Evolutionary conservation across 2,113 vertebrate species (phyloP).

Genomic region (Labrus mixtus): DNA sequence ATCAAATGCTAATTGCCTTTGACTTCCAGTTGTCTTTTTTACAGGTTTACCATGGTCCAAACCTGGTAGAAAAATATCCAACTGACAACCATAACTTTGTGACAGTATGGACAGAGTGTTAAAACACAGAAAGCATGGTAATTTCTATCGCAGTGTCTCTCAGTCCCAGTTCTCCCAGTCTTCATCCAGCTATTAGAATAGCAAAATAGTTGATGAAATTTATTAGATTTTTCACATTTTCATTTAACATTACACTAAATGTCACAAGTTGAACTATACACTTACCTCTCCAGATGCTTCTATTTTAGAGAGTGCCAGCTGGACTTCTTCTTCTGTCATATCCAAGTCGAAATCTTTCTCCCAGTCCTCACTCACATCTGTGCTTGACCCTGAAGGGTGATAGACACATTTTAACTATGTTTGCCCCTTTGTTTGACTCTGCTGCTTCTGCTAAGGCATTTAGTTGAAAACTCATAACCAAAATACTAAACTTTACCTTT

Average conservation of each 20-base stretch:
- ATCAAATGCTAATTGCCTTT: slow-evolving; percentile 62
- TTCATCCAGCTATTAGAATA: slow-evolving; percentile 89
- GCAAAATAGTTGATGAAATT: slow-evolving; percentile 8
- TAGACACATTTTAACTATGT: not conserved
- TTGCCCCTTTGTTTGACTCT: slow-evolving; percentile 3
- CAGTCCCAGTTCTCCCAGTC: slow-evolving; percentile 99
- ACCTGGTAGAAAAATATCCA: slow-evolving; percentile 52
- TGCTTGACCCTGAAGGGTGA: slow-evolving; percentile 90
- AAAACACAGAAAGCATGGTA: slow-evolving; percentile 78
- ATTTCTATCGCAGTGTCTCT: slow-evolving; percentile 55
- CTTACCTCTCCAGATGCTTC: slow-evolving; percentile 89
- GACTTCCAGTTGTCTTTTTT: slow-evolving; percentile 51
- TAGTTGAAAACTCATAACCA: slow-evolving; percentile 14
- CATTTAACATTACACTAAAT: not conserved
- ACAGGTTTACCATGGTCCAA: slow-evolving; percentile 67
- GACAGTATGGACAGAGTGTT: slow-evolving; percentile 80
- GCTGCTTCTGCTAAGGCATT: not conserved
- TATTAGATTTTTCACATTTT: not conserved
- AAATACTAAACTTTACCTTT: not conserved
- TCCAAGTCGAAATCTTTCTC: slow-evolving; percentile 99
- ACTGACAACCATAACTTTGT: slow-evolving; percentile 76
- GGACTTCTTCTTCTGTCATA: slow-evolving; percentile 99
- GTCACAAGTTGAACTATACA: not conserved
- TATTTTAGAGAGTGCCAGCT: slow-evolving; percentile 92
- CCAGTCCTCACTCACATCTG: slow-evolving; percentile 98